These are phyloP conservation scores for Potamarius usumacintae DNA, from an alignment of 2,113 vertebrate genomes.

Conservation along the genomic window DNA sequence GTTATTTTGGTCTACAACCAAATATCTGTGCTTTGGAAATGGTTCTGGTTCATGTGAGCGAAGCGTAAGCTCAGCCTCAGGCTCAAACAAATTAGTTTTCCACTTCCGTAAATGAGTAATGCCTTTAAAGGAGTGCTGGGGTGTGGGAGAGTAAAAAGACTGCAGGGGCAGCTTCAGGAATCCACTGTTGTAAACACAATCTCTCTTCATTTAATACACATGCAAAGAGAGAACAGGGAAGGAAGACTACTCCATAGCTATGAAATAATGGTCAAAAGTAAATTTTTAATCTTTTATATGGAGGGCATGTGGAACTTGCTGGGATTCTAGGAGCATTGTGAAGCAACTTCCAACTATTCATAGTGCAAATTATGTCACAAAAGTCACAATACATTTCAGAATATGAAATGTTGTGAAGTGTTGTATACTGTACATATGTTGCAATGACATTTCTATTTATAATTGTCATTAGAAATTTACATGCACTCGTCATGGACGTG, in stretches of 20 bases:
- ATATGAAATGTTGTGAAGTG: background rate
- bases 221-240: conserved; percentile 22
- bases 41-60: conserved; percentile 38
- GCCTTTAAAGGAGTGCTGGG: conserved; percentile 47
- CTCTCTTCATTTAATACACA: conserved; percentile 48
- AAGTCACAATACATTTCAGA: background rate
- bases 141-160: conserved; percentile 32
- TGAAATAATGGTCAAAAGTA: background rate
- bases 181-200: conserved; percentile 44
- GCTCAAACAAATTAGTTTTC: conserved; percentile 46
- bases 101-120: conserved; percentile 41
- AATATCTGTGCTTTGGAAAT: conserved; percentile 15
- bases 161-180: conserved; percentile 37
- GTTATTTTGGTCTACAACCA: conserved; percentile 46
- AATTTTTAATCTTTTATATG: background rate
- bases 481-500: too few relatives aligned
- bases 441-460: conserved; percentile 2
- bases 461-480: too few relatives aligned
- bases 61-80: conserved; percentile 45
- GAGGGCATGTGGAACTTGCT: background rate
- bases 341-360: background rate
- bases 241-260: background rate
- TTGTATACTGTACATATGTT: background rate
- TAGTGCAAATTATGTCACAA: background rate
- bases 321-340: background rate